These are phyloP conservation scores for Callipepla californica DNA, from an alignment of 2,113 vertebrate genomes.

Conservation along the genomic window DNA sequence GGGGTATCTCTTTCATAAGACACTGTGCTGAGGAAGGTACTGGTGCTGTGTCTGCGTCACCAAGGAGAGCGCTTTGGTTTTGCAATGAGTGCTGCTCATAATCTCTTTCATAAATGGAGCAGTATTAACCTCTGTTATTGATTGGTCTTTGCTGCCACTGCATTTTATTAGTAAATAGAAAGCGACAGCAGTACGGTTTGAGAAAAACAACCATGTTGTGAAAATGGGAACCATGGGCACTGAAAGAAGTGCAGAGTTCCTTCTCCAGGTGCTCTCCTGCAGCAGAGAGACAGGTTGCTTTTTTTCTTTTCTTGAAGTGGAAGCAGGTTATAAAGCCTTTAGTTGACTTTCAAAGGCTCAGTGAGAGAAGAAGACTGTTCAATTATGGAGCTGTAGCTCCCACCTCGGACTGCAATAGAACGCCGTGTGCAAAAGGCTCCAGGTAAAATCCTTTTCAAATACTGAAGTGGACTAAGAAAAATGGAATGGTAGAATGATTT, in stretches of 20 bases:
- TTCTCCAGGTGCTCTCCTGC: neutral
- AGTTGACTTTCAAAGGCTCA: slow-evolving; percentile 6
- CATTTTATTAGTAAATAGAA: neutral
- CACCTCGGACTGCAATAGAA: neutral
- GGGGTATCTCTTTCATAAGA: neutral
- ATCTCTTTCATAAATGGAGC: neutral
- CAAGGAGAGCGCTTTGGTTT: neutral
- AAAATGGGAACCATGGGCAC: neutral
- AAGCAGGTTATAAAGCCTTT: slow-evolving; percentile 32
- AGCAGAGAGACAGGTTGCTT: neutral
- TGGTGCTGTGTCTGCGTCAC: rapidly evolving
- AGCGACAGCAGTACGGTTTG: neutral
- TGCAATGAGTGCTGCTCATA: neutral
- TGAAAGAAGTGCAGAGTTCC: neutral
- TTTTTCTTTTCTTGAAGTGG: neutral
- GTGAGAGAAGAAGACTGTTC: neutral
- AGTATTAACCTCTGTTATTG: neutral
- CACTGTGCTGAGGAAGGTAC: neutral
- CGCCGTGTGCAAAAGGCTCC: neutral
- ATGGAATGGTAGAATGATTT: neutral
- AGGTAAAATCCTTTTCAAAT: neutral
- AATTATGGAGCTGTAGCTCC: neutral
- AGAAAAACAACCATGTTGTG: neutral
- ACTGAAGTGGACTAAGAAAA: neutral
- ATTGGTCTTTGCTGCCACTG: neutral